Percentiles rank a stretch among this genome's conserved stretches.
Conservation (phyloP, 2,113 vertebrate species). For the Phocoena sinus region DNA sequence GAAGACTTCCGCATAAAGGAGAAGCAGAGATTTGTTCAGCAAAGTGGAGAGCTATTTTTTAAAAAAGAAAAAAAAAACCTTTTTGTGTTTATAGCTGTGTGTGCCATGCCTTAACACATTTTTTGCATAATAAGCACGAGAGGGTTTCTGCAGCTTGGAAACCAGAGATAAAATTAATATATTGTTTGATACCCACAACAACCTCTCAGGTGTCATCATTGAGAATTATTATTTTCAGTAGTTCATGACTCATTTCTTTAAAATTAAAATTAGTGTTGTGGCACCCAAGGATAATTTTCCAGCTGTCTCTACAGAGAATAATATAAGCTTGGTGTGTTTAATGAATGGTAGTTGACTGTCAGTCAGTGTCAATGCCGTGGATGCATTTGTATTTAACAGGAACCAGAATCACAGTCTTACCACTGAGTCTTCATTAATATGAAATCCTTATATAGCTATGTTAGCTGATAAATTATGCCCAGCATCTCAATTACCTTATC, state of each 20-base stretch:
- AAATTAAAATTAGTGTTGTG: constrained; percentile 80
- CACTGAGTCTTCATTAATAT: constrained; percentile 63
- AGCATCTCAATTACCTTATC: constrained; percentile 65
- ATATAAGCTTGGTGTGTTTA: constrained; percentile 42
- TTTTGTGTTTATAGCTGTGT: background rate
- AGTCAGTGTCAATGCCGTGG: background rate
- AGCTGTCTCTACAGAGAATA: constrained; percentile 71
- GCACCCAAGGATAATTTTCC: constrained; percentile 76
- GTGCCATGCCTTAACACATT: background rate
- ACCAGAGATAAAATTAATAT: constrained; percentile 70
- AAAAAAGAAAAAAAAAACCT: too few species aligned
- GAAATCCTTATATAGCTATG: constrained; percentile 43
- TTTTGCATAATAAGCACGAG: constrained; percentile 28
- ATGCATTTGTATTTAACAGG: constrained; percentile 43
- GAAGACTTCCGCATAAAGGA: background rate
- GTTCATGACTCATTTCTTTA: constrained; percentile 81
- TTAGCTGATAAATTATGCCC: constrained; percentile 63
- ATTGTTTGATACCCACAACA: constrained; percentile 70
- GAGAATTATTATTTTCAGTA: constrained; percentile 79
- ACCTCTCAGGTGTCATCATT: constrained; percentile 73
- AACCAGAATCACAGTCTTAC: constrained; percentile 11
- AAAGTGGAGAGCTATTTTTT: background rate
- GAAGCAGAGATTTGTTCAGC: background rate
- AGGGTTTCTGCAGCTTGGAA: constrained; percentile 60
- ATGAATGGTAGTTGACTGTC: constrained; percentile 66